phyloP scores from a whole-genome alignment of 2,888 invertebrate genomes.

The Operophtera brumata region DNA sequence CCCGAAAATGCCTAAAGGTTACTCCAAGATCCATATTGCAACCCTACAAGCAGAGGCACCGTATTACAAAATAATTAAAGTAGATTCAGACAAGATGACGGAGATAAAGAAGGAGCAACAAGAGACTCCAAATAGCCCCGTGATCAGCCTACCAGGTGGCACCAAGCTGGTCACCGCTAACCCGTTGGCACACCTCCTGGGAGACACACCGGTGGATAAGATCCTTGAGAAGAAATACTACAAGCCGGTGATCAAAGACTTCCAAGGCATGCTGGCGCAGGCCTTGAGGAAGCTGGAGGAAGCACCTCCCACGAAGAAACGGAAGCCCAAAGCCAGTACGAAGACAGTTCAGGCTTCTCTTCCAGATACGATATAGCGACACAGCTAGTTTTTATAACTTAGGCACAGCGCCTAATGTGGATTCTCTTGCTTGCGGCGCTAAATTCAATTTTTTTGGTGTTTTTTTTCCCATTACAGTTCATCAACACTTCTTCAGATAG shows the following conservation, averaged over 20 bases:
- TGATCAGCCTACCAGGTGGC: slow-evolving; percentile 52
- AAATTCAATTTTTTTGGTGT: too few species aligned
- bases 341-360: too few species aligned
- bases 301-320: slow-evolving; percentile 1
- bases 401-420: too few species aligned
- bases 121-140: not conserved
- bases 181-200: slow-evolving; percentile 63
- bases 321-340: not conserved
- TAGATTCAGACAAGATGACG: slow-evolving; percentile 33
- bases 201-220: slow-evolving; percentile 43
- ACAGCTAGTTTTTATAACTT: too few species aligned
- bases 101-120: slow-evolving; percentile 4
- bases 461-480: too few species aligned
- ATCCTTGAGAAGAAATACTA: slow-evolving; percentile 48
- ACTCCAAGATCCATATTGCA: slow-evolving; percentile 54
- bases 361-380: not conserved
- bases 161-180: slow-evolving; percentile 61
- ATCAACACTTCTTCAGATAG: too few species aligned
- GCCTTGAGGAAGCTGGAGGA: slow-evolving; percentile 49
- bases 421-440: too few species aligned
- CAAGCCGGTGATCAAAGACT: slow-evolving; percentile 41
- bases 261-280: slow-evolving; percentile 51
- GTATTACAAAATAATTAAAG: slow-evolving; percentile 64
- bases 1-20: slow-evolving; percentile 48
- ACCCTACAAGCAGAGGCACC: slow-evolving; percentile 61